Percentiles rank a stretch among this genome's conserved stretches.
Evolutionary conservation across 2,113 vertebrate genomes (phyloP).

Genomic region (Pelodiscus sinensis): DNA sequence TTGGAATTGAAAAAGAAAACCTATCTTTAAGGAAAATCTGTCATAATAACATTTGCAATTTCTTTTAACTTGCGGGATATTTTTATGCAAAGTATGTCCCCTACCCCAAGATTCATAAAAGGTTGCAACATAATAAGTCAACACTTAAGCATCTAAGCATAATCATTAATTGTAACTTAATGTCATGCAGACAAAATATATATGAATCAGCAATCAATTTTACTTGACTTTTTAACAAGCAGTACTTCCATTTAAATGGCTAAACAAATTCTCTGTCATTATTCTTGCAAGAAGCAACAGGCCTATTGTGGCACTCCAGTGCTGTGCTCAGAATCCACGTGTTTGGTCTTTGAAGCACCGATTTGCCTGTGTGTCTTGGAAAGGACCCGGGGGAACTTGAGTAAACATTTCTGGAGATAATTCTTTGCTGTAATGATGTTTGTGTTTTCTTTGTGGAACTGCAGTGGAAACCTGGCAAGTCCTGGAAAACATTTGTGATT

Average conservation of each 20-base stretch:
- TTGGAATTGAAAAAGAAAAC: neutral
- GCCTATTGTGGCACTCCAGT: neutral
- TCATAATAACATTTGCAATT: neutral
- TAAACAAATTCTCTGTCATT: constrained; percentile 24
- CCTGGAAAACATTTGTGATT: constrained; percentile 53
- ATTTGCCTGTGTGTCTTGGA: constrained; percentile 18
- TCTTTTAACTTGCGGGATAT: constrained; percentile 20
- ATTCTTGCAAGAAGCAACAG: constrained; percentile 52
- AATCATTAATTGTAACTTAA: constrained; percentile 26
- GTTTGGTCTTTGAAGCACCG: constrained; percentile 31
- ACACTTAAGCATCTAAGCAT: constrained; percentile 5
- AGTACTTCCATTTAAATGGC: constrained; percentile 40
- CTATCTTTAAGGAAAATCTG: neutral
- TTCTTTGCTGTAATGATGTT: constrained; percentile 60
- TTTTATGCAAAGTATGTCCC: neutral
- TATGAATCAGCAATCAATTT: neutral
- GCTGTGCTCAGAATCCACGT: constrained; percentile 31
- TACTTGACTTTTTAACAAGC: constrained; percentile 38
- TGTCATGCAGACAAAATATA: constrained; percentile 37
- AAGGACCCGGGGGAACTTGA: constrained; percentile 49
- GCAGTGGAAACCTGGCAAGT: constrained; percentile 69
- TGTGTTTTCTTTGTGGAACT: constrained; percentile 70
- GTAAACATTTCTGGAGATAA: constrained; percentile 57
- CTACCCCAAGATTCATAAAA: constrained; percentile 1
- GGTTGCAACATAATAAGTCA: neutral